A percentile compares a stretch with the other conserved stretches of the same genome.
Conservation (phyloP, 2,888 invertebrate genomes). For the Drosophila setosimentum region DNA sequence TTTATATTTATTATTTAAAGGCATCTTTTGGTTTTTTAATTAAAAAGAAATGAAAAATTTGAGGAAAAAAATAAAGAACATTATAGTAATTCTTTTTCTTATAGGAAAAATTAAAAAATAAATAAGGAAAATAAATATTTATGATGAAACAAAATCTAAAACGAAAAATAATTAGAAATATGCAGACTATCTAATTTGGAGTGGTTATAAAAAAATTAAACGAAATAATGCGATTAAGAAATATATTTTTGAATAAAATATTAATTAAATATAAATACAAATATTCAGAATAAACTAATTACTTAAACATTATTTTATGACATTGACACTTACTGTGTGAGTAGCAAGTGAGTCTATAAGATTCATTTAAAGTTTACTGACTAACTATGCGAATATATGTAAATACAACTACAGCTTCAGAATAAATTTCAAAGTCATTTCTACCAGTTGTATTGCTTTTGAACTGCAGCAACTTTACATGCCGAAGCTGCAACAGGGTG, state of each 20-base stretch:
- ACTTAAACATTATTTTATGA: background rate
- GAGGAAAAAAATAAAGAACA: too few species aligned
- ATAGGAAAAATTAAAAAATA: background rate
- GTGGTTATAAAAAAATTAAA: too few species aligned
- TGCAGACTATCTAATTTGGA: too few species aligned
- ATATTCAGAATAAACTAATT: background rate
- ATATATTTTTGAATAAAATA: too few species aligned
- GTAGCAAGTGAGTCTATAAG: background rate
- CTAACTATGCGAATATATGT: background rate
- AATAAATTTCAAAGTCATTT: slow-evolving; percentile 26
- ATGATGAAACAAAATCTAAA: background rate
- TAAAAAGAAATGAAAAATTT: too few species aligned
- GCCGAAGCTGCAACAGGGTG: slow-evolving; percentile 8
- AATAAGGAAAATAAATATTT: background rate
- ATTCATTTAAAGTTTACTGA: background rate
- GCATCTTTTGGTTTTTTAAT: background rate
- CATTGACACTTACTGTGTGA: background rate
- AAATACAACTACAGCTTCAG: slow-evolving; percentile 13
- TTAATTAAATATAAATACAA: background rate
- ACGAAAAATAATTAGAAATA: background rate
- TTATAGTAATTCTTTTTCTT: too few species aligned
- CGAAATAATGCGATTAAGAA: too few species aligned
- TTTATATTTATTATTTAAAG: background rate
- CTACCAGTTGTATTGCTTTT: slow-evolving; percentile 3
- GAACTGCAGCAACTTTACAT: slow-evolving; percentile 35